Conservation (phyloP, 2,797 vertebrate genomes). For the Peromyscus eremicus region DNA sequence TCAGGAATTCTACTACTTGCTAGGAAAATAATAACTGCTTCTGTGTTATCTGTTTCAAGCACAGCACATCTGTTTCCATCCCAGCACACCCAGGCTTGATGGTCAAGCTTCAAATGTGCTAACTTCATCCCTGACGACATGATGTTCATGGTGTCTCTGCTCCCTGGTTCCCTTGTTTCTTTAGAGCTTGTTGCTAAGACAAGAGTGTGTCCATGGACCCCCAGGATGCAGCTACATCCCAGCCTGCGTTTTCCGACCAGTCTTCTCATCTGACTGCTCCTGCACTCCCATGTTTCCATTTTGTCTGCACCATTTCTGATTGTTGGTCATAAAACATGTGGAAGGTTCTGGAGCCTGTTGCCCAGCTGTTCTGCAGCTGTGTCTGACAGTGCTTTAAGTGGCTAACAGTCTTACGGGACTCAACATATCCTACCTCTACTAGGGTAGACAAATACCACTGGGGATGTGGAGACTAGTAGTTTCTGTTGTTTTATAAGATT, state of each 20-base stretch:
- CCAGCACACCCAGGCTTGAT: accelerated
- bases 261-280: background rate
- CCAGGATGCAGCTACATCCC: accelerated
- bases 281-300: too few species aligned
- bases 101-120: background rate
- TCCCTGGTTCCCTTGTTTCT: too few species aligned
- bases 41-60: background rate
- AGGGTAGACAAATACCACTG: too few species aligned
- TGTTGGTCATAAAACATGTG: background rate
- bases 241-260: background rate
- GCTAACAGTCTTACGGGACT: background rate
- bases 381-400: background rate
- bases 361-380: too few species aligned
- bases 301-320: background rate
- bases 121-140: too few species aligned
- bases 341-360: background rate
- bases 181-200: accelerated
- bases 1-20: background rate
- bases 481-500: background rate
- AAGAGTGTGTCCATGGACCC: accelerated
- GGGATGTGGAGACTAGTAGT: accelerated
- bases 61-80: background rate
- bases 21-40: background rate
- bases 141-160: accelerated
- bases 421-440: background rate